phyloP scores from a whole-genome alignment of 2,888 invertebrate species.

The Pachycephus smyrnensis region DNA sequence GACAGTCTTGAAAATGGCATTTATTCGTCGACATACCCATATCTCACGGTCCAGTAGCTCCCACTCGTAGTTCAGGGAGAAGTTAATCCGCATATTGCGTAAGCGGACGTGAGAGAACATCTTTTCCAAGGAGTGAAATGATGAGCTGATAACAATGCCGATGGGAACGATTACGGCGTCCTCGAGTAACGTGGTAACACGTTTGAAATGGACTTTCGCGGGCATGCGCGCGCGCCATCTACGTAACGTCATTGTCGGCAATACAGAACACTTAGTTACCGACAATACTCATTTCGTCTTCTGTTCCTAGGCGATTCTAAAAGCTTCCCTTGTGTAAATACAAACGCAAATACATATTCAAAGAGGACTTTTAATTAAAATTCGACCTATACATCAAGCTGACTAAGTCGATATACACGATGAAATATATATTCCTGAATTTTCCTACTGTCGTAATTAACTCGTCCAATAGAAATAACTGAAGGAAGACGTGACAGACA shows the following conservation, averaged over 20 bases:
- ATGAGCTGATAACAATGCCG: neutral
- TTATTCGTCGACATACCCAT: constrained; percentile 50
- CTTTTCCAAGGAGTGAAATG: constrained; percentile 1
- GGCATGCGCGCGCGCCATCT: constrained; percentile 5
- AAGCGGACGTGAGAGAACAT: constrained; percentile 22
- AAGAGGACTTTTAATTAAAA: too few relatives aligned
- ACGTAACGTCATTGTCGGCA: constrained; percentile 5
- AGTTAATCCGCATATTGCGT: constrained; percentile 45
- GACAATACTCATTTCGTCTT: neutral
- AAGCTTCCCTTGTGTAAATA: too few relatives aligned
- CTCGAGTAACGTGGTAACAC: neutral
- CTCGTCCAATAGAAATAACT: too few relatives aligned
- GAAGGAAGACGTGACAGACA: too few relatives aligned
- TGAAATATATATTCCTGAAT: too few relatives aligned
- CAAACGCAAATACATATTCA: too few relatives aligned
- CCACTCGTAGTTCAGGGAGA: constrained; percentile 54
- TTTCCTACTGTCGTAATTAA: too few relatives aligned
- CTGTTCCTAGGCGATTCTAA: too few relatives aligned
- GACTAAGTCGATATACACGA: too few relatives aligned
- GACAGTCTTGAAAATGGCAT: neutral
- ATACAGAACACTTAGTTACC: neutral
- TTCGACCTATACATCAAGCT: too few relatives aligned
- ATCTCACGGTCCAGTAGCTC: constrained; percentile 50
- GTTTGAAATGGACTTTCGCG: constrained; percentile 6
- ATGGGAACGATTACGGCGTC: neutral